Evolutionary conservation across 2,113 vertebrate species (phyloP).

Genomic region (Vanacampus margaritifer): DNA sequence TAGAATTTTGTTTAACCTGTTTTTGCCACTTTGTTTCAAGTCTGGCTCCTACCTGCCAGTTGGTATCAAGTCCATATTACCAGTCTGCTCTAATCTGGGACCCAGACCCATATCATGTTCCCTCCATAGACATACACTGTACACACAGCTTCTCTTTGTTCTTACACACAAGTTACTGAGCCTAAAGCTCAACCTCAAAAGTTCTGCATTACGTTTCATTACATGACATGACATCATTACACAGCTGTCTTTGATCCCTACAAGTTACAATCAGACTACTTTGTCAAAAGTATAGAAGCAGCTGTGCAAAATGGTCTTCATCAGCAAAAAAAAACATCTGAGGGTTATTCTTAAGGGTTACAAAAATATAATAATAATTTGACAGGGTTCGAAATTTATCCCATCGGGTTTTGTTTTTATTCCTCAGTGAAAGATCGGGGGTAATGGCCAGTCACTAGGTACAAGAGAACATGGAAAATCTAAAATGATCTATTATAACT

Average conservation of each 20-base stretch:
- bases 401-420: not conserved
- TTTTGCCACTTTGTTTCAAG: not conserved
- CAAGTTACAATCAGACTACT: not conserved
- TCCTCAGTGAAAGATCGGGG: not conserved
- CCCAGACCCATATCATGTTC: not conserved
- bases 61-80: not conserved
- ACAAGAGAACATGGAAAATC: not conserved
- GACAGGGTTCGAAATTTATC: not conserved
- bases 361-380: no score
- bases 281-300: conserved; percentile 4
- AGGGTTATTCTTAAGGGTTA: not conserved
- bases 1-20: not conserved
- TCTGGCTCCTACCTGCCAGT: not conserved
- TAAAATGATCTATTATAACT: not conserved
- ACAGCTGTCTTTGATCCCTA: not conserved
- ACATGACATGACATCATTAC: conserved; percentile 1
- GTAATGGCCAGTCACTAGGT: not conserved
- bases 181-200: conserved; percentile 7
- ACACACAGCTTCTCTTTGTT: not conserved
- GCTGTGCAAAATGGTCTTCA: not conserved
- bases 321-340: conserved; percentile 2
- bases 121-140: not conserved
- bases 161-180: not conserved
- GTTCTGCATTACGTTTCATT: conserved; percentile 1
- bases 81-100: not conserved